Evolutionary conservation across 2,888 invertebrate genomes (phyloP).

Genomic region (Leptodirus hochenwartii): DNA sequence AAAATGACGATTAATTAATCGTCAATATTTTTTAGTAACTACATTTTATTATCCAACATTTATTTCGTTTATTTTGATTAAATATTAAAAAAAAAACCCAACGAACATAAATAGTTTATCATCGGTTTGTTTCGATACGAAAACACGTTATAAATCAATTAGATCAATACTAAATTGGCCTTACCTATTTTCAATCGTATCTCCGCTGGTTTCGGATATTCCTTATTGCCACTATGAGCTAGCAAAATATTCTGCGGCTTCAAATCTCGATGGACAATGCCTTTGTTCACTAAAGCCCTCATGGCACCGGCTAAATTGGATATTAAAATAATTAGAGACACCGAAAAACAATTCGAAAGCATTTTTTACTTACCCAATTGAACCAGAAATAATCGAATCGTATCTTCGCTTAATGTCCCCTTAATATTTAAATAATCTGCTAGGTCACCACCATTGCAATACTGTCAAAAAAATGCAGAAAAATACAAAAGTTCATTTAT

Average conservation of each 20-base stretch:
- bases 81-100: no score
- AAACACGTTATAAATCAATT: neutral
- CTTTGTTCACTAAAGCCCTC: slow-evolving; percentile 92
- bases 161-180: no score
- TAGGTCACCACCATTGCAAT: slow-evolving; percentile 97
- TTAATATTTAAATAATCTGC: slow-evolving; percentile 91
- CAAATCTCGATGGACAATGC: slow-evolving; percentile 95
- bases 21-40: no score
- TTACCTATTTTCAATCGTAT: slow-evolving; percentile 90
- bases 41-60: no score
- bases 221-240: slow-evolving; percentile 56
- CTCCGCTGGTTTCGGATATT: slow-evolving; percentile 57
- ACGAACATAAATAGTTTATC: no score
- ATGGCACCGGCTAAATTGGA: slow-evolving; percentile 69
- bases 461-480: slow-evolving; percentile 38
- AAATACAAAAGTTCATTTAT: no score
- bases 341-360: slow-evolving; percentile 1
- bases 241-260: slow-evolving; percentile 98
- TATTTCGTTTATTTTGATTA: no score
- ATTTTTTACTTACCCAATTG: slow-evolving; percentile 55
- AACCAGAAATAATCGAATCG: slow-evolving; percentile 82
- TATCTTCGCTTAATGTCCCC: slow-evolving; percentile 92
- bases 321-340: slow-evolving; percentile 7
- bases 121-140: neutral
- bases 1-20: no score